phyloP scores from a whole-genome alignment of 2,797 vertebrate species.

The Siniperca undulata region DNA sequence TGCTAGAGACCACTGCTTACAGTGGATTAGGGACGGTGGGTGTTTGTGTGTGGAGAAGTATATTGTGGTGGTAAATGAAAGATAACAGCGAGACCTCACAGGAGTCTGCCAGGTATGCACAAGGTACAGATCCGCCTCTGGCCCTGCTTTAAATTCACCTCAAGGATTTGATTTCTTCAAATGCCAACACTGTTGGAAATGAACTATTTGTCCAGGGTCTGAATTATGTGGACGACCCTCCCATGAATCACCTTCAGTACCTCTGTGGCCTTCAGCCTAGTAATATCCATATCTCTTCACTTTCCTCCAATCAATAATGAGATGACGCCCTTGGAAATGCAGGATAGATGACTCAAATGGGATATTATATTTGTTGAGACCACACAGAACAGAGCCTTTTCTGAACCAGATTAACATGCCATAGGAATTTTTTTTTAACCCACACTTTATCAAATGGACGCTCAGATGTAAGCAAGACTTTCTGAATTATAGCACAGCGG shows the following conservation, averaged over 20 bases:
- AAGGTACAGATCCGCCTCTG: slow-evolving; percentile 51
- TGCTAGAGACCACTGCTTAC: slow-evolving; percentile 35
- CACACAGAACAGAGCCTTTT: slow-evolving; percentile 48
- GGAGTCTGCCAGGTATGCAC: slow-evolving; percentile 56
- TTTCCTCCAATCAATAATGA: slow-evolving; percentile 83
- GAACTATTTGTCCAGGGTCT: slow-evolving; percentile 79
- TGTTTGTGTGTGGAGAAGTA: slow-evolving; percentile 54
- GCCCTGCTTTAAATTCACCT: slow-evolving; percentile 79
- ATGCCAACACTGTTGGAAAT: slow-evolving; percentile 81
- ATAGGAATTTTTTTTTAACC: not conserved
- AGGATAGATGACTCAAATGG: slow-evolving; percentile 74
- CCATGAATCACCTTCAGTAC: slow-evolving; percentile 81
- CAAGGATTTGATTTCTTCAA: slow-evolving; percentile 82
- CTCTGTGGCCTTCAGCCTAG: slow-evolving; percentile 77
- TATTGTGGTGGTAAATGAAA: slow-evolving; percentile 75
- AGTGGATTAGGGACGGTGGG: slow-evolving; percentile 40
- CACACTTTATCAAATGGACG: slow-evolving; percentile 23
- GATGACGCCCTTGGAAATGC: slow-evolving; percentile 80
- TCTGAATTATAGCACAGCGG: not conserved
- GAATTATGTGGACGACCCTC: slow-evolving; percentile 78
- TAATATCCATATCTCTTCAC: slow-evolving; percentile 84
- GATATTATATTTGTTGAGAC: slow-evolving; percentile 76
- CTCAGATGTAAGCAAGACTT: not conserved
- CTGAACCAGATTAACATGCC: slow-evolving; percentile 55
- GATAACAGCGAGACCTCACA: slow-evolving; percentile 65